Evolutionary conservation across 2,113 vertebrate genomes (phyloP).

Genomic region (Stegostoma tigrinum): DNA sequence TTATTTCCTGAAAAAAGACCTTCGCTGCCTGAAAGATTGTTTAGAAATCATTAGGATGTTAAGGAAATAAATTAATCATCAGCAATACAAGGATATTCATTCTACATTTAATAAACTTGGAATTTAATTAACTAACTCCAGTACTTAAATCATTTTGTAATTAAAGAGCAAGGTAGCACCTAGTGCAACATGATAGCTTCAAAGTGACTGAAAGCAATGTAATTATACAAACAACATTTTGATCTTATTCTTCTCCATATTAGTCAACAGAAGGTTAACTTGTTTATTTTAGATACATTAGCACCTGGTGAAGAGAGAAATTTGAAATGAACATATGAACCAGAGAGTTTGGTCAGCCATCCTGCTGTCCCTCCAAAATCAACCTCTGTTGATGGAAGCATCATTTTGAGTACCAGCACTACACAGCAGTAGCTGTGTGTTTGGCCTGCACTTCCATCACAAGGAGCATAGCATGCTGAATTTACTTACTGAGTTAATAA

Average conservation of each 20-base stretch:
- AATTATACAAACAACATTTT: slow-evolving; percentile 10
- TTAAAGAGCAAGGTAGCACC: not conserved
- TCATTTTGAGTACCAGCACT: not conserved
- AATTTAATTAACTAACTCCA: not conserved
- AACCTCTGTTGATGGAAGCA: not conserved
- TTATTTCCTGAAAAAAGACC: slow-evolving; percentile 10
- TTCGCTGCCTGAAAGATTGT: slow-evolving; percentile 5
- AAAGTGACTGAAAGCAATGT: not conserved
- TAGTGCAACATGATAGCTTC: not conserved
- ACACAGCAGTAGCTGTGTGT: not conserved
- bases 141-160: not conserved
- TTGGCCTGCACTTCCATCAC: not conserved
- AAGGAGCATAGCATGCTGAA: not conserved
- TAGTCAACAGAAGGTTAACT: not conserved
- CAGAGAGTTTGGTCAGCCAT: not conserved
- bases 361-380: not conserved
- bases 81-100: not conserved
- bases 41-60: not conserved
- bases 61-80: slow-evolving; percentile 1
- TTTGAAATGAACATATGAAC: not conserved
- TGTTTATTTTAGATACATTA: not conserved
- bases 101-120: not conserved
- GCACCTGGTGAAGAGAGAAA: not conserved
- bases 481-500: not conserved
- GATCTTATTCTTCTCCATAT: not conserved